A percentile compares a stretch with the other conserved stretches of the same genome.
These are phyloP conservation scores for Dryobotodes eremita DNA, from an alignment of 2,888 invertebrate species.

Conservation along the genomic window DNA sequence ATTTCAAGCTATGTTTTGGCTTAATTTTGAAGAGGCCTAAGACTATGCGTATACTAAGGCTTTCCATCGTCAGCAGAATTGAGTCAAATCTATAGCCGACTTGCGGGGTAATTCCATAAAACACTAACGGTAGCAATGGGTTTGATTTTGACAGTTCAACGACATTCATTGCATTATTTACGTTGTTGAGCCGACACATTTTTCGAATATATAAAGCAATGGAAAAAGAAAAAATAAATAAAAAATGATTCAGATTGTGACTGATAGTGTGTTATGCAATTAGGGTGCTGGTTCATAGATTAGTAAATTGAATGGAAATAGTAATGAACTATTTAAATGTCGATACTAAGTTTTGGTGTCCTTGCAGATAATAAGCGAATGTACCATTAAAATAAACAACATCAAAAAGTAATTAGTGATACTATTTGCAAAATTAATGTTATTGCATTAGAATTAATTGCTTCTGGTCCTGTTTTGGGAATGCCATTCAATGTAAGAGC, in stretches of 20 bases:
- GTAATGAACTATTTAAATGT: neutral
- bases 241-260: too few relatives aligned
- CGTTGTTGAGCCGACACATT: too few relatives aligned
- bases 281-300: neutral
- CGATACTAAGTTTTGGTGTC: neutral
- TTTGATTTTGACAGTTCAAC: too few relatives aligned
- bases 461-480: slow-evolving; percentile 18
- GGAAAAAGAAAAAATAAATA: too few relatives aligned
- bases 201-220: too few relatives aligned
- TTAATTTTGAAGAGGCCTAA: neutral
- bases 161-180: too few relatives aligned
- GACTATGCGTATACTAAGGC: neutral
- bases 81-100: too few relatives aligned
- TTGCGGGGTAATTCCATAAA: too few relatives aligned
- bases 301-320: neutral
- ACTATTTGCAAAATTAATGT: slow-evolving; percentile 44
- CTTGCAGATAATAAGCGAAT: slow-evolving; percentile 25
- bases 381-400: slow-evolving; percentile 44
- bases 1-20: neutral
- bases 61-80: too few relatives aligned
- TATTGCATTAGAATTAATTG: slow-evolving; percentile 20
- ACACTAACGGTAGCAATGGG: too few relatives aligned
- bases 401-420: slow-evolving; percentile 41
- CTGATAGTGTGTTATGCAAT: too few relatives aligned
- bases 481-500: slow-evolving; percentile 31